Evolutionary conservation across 2,888 invertebrate genomes (phyloP).

Genomic region (Muschampia staudingeri): DNA sequence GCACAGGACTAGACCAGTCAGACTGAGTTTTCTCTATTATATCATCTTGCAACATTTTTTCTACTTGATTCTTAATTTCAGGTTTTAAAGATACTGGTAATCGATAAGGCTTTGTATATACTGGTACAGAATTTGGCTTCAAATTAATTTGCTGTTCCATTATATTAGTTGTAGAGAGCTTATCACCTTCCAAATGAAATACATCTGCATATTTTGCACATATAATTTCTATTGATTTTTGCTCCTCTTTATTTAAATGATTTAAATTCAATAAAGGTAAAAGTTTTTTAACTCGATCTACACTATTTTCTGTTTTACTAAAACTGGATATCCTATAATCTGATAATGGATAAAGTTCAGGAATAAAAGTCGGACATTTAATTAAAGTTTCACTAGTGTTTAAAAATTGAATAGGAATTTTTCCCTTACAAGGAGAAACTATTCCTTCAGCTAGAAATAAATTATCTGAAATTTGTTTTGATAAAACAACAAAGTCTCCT

Average conservation of each 20-base stretch:
- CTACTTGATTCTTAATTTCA: background rate
- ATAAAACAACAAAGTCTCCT: too few species aligned
- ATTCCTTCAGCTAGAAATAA: too few species aligned
- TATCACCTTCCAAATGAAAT: background rate
- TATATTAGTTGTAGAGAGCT: background rate
- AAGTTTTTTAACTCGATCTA: background rate
- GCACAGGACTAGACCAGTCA: background rate
- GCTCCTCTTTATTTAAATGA: background rate
- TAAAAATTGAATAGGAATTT: too few species aligned
- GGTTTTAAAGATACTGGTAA: background rate
- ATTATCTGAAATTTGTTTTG: too few species aligned
- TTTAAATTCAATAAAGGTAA: background rate
- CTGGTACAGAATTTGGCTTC: background rate
- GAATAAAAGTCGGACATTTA: too few species aligned
- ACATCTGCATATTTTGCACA: background rate
- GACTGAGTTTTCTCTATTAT: background rate
- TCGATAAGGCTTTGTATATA: background rate
- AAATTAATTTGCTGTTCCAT: background rate
- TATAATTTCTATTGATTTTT: background rate
- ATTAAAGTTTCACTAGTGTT: too few species aligned
- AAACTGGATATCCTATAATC: too few species aligned
- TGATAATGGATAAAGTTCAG: too few species aligned
- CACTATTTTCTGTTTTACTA: too few species aligned
- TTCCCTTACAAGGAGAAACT: too few species aligned
- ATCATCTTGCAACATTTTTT: background rate